A percentile compares a stretch with the other conserved stretches of the same genome.
phyloP scores from a whole-genome alignment of 2,113 vertebrate genomes.

The Carollia perspicillata region DNA sequence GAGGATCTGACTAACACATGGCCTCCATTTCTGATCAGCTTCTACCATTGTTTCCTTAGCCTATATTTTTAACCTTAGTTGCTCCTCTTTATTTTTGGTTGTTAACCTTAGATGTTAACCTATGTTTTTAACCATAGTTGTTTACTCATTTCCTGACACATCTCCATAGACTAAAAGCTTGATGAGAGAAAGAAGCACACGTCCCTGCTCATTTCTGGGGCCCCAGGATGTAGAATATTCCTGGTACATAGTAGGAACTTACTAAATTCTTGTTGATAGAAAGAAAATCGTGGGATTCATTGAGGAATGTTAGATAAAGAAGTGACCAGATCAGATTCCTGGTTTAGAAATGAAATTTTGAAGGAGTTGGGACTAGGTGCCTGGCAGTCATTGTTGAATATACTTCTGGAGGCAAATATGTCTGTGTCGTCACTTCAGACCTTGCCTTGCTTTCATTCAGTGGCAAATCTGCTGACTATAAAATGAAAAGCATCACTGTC shows the following conservation, averaged over 20 bases:
- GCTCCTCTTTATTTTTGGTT: background rate
- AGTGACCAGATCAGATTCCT: background rate
- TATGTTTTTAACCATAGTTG: background rate
- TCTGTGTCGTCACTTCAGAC: background rate
- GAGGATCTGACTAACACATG: background rate
- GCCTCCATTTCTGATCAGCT: background rate
- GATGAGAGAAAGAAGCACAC: background rate
- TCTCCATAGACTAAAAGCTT: background rate
- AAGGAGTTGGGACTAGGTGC: background rate
- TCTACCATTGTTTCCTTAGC: background rate
- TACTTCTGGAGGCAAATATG: background rate
- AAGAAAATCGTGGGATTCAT: background rate
- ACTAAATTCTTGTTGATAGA: background rate
- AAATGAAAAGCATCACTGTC: background rate
- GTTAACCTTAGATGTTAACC: background rate
- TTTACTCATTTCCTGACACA: background rate
- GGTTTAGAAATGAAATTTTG: background rate
- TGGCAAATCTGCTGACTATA: background rate
- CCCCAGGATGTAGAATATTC: background rate
- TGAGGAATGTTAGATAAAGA: background rate
- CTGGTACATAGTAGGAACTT: background rate
- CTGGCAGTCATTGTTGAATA: background rate
- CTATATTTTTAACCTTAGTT: background rate
- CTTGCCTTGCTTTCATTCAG: background rate
- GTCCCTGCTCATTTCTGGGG: background rate